Evolutionary conservation across 2,888 invertebrate genomes (phyloP), one percentile per base, ranked within the genome.

Genomic region (Epistrophe grossulariae): DNA sequence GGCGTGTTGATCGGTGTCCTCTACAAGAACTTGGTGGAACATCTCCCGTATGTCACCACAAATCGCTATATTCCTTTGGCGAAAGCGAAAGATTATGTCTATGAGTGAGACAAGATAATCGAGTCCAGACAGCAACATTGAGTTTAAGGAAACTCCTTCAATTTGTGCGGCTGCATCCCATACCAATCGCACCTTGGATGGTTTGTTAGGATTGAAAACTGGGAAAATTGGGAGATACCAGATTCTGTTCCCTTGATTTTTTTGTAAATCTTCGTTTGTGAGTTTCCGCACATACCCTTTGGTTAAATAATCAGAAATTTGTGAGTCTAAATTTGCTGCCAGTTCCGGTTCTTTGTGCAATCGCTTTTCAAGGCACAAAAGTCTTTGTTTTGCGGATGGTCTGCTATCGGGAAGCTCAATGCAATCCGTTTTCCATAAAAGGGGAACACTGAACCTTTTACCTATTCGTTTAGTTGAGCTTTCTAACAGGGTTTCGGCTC

Each of bases 121-220:
- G 0, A 92, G 91, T 1, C 92, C 92, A 11, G 88, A 87, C 6
- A 91, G 50, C 10, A 92, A 76, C n/a, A 88, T 70, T 17, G 90
- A 89, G 74, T 91, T 91, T 8, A 91, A 71, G 7, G 87, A 88
- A 5, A 88, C 43, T 7, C 90, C 90, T 13, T 89, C 57, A 6
- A 74, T 87, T 59, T 83, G 89, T 0, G 91, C 90, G 2, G 91
- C 91, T 4, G 91, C 91, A 81, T 91, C 91, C 88, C 88, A 31
- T 6, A 31, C 5, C 7, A 31, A 31, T 31, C 31, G 31, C 31
- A 31, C 31, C 5, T 31, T 31, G 91, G 74, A 81, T 5, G 88
- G 89, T 73, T 91, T 91, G 17, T 90, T 90, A 5, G 89, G 84
- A 35, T 89, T 89, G 0, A 11, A 5, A 19, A 50, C 50, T 0